A percentile compares a stretch with the other conserved stretches of the same genome.
These are phyloP conservation scores for Phocides pigmalion DNA, from an alignment of 1,140 invertebrate species.

Conservation along the genomic window DNA sequence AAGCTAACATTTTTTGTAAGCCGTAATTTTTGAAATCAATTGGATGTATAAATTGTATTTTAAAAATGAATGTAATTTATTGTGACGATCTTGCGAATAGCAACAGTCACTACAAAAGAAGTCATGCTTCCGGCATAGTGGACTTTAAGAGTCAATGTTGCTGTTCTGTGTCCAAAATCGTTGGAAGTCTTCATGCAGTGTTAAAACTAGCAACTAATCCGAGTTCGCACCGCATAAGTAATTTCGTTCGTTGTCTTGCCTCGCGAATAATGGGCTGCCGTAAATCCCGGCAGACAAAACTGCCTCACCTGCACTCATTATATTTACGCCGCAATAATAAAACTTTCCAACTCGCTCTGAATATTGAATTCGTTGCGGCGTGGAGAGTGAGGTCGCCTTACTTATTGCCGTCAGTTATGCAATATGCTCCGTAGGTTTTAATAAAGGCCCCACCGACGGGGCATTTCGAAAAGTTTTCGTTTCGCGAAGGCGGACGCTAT, in stretches of 20 bases:
- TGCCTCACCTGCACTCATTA: constrained; percentile 80
- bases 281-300: constrained; percentile 75
- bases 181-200: constrained; percentile 13
- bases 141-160: too few species aligned
- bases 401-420: constrained; percentile 79
- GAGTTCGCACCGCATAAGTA: constrained; percentile 63
- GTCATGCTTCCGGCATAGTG: too few species aligned
- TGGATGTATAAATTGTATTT: too few species aligned
- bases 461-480: constrained; percentile 78
- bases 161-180: background rate
- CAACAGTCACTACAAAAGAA: too few species aligned
- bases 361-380: constrained; percentile 78
- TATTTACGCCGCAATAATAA: constrained; percentile 82
- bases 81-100: too few species aligned
- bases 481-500: constrained; percentile 71
- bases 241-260: constrained; percentile 65
- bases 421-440: constrained; percentile 79
- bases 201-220: constrained; percentile 71
- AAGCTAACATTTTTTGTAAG: too few species aligned
- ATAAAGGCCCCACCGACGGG: constrained; percentile 71
- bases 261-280: constrained; percentile 59
- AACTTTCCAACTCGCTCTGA: constrained; percentile 78
- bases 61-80: too few species aligned
- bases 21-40: too few species aligned
- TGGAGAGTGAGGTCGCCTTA: constrained; percentile 70